Evolutionary conservation across 2,797 vertebrate genomes (phyloP), one percentile per base, ranked within the genome.

Genomic region (Dipus sagitta): DNA sequence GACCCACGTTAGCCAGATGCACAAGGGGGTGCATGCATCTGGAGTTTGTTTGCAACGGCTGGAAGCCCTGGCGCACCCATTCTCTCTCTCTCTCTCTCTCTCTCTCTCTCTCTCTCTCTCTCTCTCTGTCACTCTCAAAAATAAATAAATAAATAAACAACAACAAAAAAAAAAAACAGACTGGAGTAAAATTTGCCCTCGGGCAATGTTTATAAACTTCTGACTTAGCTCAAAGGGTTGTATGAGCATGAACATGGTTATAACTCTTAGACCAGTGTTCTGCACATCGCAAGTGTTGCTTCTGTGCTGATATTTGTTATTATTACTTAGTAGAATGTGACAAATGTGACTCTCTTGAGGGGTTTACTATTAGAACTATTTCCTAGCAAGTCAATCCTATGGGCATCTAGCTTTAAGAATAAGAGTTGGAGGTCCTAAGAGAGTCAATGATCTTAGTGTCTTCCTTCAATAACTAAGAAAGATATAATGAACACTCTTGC

Each of bases 401-500:
- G 62, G 78, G 75, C 72, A 54, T 67, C 54, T 89, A 90, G 42
- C 94, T 96, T 92, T 96, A 88, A 97, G 93, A 94, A 96, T 76
- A 88, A 28, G 88, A 83, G 65, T 82, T 30, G 38, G 64, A 94
- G 85, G 85, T 95, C 92, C 93, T 95, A 32, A 87, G 96, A 92
- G 84, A 96, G 76, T 86, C 90, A 96, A 88, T n/a, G 23, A 81
- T 64, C 88, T 93, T 86, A 86, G 90, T 85, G 77, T 89, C 86
- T 95, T 96, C 83, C 86, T 95, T 85, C 71, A 67, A 86, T 86
- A 95, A 23, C 96, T 92, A 76, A 94, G 94, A 96, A 97, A 96
- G 76, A 90, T 74, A 21, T 0, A 96, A 88, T 74, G 95, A 97
- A 97, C 92, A 14, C 92, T 96, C 97, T 97, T 94, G 96, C 94